phyloP scores from a whole-genome alignment of 2,888 invertebrate genomes.

The Rhagophthalmus giganteus region DNA sequence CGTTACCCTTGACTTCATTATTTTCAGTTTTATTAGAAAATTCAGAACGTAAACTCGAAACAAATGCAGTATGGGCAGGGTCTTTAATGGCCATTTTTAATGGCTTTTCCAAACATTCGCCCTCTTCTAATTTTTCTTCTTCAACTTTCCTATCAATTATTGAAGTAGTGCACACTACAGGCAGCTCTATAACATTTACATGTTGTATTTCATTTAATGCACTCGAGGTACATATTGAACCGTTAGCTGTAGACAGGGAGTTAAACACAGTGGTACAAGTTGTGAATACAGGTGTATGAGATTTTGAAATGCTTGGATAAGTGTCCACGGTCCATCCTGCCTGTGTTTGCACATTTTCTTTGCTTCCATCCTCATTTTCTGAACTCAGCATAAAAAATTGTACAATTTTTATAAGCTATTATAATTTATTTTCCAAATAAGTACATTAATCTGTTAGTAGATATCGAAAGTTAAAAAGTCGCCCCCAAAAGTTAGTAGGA shows the following conservation, averaged over 20 bases:
- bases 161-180: conserved; percentile 29
- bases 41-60: conserved; percentile 45
- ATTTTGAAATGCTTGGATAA: conserved; percentile 48
- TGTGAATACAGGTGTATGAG: conserved; percentile 51
- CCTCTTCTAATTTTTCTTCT: conserved; percentile 4
- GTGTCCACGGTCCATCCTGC: conserved; percentile 57
- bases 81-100: conserved; percentile 45
- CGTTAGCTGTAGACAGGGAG: conserved; percentile 34
- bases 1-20: conserved; percentile 47
- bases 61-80: conserved; percentile 44
- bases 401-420: conserved; percentile 46
- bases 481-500: conserved; percentile 51
- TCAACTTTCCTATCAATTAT: background rate
- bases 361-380: conserved; percentile 55
- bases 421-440: conserved; percentile 41
- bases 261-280: conserved; percentile 51
- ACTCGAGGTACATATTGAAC: conserved; percentile 37
- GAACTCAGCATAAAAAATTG: conserved; percentile 55
- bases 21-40: conserved; percentile 43
- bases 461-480: conserved; percentile 47
- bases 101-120: conserved; percentile 40
- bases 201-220: conserved; percentile 38
- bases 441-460: conserved; percentile 50
- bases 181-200: conserved; percentile 33
- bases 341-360: conserved; percentile 53